These are phyloP conservation scores for Protobothrops mucrosquamatus DNA, from an alignment of 2,113 vertebrate genomes.

Conservation along the genomic window DNA sequence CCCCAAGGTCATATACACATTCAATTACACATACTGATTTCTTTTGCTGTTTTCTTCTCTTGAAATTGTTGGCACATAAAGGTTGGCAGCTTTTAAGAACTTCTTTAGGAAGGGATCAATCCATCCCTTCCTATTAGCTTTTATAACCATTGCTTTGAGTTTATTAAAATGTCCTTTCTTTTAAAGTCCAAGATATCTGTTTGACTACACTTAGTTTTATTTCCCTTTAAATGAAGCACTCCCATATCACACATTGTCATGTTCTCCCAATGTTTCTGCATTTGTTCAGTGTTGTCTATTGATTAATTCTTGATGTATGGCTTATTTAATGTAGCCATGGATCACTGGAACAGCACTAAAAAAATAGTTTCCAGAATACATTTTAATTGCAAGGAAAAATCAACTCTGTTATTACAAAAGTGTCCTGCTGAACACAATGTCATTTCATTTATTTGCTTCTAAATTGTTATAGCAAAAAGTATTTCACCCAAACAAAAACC, in stretches of 20 bases:
- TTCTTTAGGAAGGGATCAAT: not conserved
- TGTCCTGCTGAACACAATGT: slow-evolving; percentile 3
- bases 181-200: not conserved
- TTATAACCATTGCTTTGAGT: not conserved
- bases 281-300: not conserved
- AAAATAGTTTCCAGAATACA: not conserved
- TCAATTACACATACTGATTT: not conserved
- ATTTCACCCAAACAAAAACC: slow-evolving; percentile 47
- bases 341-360: not conserved
- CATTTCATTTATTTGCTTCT: slow-evolving; percentile 5
- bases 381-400: not conserved
- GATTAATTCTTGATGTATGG: not conserved
- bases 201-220: not conserved
- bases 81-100: not conserved
- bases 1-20: not conserved
- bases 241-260: not conserved
- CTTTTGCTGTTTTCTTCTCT: not conserved
- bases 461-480: not conserved
- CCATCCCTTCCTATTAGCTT: not conserved
- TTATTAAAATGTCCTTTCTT: not conserved
- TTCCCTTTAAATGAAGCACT: not conserved
- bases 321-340: not conserved
- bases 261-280: not conserved
- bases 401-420: not conserved
- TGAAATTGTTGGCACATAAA: not conserved